Percentiles rank a stretch among this genome's conserved stretches.
These are phyloP conservation scores for Tragelaphus strepsiceros DNA, from an alignment of 2,113 vertebrate species.

Conservation along the genomic window DNA sequence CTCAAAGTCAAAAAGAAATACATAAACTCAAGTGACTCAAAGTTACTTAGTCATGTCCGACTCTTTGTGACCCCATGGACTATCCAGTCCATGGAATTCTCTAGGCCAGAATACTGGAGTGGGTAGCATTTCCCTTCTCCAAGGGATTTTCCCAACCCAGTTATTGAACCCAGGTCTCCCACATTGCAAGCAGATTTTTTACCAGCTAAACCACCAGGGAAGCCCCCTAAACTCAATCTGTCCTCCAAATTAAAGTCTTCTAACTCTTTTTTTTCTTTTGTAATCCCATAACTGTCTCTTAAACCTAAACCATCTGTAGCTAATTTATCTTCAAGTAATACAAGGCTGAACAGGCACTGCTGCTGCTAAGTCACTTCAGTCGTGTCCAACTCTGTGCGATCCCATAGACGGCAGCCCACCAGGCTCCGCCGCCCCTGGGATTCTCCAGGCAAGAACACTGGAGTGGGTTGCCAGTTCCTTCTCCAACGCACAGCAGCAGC, in stretches of 20 bases:
- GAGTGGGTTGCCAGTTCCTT: too few relatives aligned
- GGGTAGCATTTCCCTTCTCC: neutral
- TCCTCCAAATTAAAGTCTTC: neutral
- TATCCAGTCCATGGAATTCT: neutral
- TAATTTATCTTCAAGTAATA: constrained; percentile 34
- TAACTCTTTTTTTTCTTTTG: neutral
- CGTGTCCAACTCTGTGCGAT: too few relatives aligned
- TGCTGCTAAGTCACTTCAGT: too few relatives aligned
- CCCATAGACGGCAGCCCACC: too few relatives aligned
- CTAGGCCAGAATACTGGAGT: neutral
- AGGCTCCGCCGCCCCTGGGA: too few relatives aligned
- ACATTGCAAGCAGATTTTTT: neutral
- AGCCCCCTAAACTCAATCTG: constrained; percentile 7
- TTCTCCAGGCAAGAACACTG: too few relatives aligned
- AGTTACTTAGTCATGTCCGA: neutral
- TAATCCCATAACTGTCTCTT: neutral
- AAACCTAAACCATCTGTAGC: neutral
- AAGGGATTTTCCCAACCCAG: neutral
- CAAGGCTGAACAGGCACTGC: neutral
- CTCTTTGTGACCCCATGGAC: neutral
- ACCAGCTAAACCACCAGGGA: neutral
- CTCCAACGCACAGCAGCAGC: too few relatives aligned
- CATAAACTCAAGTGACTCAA: neutral
- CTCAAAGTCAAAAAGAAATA: neutral
- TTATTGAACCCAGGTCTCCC: neutral